Percentiles rank a stretch among this genome's conserved stretches.
These are phyloP conservation scores for Neolamprologus longior DNA, from an alignment of 2,113 vertebrate species.

Conservation along the genomic window DNA sequence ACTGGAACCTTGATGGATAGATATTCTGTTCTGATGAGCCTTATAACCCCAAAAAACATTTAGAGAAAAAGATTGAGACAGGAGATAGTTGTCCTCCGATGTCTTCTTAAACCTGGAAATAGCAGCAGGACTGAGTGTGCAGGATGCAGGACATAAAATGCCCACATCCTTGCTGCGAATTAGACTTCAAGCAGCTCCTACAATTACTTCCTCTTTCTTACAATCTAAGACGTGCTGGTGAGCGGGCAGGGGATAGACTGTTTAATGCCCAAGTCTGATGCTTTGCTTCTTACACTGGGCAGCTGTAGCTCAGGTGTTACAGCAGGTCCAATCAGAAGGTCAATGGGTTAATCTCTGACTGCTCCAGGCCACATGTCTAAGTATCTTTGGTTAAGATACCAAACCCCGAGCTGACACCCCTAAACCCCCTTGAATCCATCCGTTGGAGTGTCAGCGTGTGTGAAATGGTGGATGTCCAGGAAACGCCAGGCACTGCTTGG, in stretches of 20 bases:
- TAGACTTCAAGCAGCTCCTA: neutral
- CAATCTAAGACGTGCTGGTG: neutral
- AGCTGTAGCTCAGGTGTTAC: no score
- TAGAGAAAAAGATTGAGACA: neutral
- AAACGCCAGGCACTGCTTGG: no score
- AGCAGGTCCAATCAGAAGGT: no score
- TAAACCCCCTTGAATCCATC: no score
- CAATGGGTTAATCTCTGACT: no score
- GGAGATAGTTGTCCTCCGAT: neutral
- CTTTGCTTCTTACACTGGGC: no score
- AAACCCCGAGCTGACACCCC: no score
- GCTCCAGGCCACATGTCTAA: no score
- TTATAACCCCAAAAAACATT: neutral
- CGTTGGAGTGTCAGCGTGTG: no score
- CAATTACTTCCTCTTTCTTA: neutral
- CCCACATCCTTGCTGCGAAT: neutral
- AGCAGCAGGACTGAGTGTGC: neutral
- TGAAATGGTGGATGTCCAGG: no score
- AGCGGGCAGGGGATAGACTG: accelerated
- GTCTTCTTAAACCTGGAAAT: neutral
- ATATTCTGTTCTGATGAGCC: neutral
- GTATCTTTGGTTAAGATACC: no score
- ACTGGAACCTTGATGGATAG: neutral
- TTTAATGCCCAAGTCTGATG: neutral
- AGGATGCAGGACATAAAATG: neutral